These are phyloP conservation scores for Atopsyche davidsoni DNA, from an alignment of 1,140 invertebrate genomes.

Conservation along the genomic window DNA sequence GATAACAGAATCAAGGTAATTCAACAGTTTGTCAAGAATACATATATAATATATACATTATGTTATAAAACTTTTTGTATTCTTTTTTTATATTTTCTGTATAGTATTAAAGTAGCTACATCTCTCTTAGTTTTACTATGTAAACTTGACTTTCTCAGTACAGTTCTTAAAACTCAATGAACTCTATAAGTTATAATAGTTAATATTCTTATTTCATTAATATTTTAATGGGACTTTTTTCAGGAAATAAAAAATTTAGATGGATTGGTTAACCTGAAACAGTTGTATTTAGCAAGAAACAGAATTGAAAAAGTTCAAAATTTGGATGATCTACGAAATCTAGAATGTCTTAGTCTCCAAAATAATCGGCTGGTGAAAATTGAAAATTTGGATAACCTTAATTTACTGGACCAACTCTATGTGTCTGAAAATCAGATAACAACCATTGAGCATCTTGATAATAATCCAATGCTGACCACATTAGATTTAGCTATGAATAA, in stretches of 20 bases:
- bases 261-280: conserved; percentile 63
- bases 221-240: conserved; percentile 31
- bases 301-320: conserved; percentile 90
- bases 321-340: conserved; percentile 66
- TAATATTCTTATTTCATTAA: not conserved
- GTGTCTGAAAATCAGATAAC: conserved; percentile 90
- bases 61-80: no score
- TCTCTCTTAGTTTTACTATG: conserved; percentile 10
- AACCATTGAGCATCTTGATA: conserved; percentile 65
- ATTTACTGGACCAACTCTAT: conserved; percentile 82
- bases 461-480: conserved; percentile 69
- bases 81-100: no score
- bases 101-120: no score
- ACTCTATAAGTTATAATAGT: not conserved
- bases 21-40: no score
- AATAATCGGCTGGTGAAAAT: conserved; percentile 84
- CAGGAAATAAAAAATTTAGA: conserved; percentile 82
- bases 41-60: no score
- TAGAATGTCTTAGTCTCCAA: conserved; percentile 84
- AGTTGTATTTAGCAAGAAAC: conserved; percentile 91
- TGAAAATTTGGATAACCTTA: conserved; percentile 73
- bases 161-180: no score
- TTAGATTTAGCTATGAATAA: conserved; percentile 88
- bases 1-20: conserved; percentile 87
- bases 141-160: conserved; percentile 7